Conservation (phyloP, 2,113 vertebrate species). For the human region DNA sequence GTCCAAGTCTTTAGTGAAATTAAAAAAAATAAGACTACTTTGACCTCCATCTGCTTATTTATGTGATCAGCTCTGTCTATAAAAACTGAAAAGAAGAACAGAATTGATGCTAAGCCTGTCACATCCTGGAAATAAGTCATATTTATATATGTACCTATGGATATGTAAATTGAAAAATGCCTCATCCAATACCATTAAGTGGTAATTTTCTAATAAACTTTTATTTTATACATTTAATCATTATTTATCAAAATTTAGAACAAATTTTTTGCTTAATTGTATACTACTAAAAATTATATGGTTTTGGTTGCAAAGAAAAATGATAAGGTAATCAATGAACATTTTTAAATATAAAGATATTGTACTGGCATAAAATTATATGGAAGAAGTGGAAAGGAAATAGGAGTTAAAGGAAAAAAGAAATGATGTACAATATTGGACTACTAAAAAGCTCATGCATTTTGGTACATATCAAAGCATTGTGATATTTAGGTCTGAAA, state of each 20-base stretch:
- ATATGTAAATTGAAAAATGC: neutral
- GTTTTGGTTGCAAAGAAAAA: conserved; percentile 47
- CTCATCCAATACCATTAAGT: neutral
- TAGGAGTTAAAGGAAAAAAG: neutral
- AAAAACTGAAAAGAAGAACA: neutral
- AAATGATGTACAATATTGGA: neutral
- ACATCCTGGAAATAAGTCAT: conserved; percentile 11
- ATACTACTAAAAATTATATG: neutral
- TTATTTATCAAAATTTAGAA: conserved; percentile 21
- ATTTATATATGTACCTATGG: neutral
- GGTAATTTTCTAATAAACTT: conserved; percentile 19
- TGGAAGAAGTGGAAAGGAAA: conserved; percentile 26
- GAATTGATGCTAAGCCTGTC: neutral
- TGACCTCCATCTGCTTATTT: neutral
- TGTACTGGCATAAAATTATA: neutral
- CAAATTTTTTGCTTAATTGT: conserved; percentile 17
- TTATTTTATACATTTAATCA: neutral
- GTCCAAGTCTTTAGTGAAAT: neutral
- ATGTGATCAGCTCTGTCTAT: neutral
- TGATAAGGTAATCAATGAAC: neutral
- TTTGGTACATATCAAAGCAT: neutral
- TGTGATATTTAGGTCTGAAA: neutral
- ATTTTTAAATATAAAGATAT: neutral
- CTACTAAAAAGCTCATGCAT: neutral
- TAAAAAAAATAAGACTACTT: neutral